phyloP scores from a whole-genome alignment of 1,140 invertebrate species.

The Phymorhynchus buccinoides region DNA sequence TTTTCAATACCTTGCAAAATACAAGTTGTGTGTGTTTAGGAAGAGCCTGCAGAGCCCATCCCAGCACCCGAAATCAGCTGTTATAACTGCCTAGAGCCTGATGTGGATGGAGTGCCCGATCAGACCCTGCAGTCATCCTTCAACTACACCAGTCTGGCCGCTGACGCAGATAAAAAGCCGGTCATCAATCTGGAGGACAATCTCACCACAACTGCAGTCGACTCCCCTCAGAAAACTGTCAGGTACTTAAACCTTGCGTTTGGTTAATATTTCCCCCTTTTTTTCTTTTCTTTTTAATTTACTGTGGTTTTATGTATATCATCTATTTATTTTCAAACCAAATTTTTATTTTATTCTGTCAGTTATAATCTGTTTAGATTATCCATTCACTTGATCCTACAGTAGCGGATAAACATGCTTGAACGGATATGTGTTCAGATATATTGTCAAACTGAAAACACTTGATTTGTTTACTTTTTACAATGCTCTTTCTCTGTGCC shows the following conservation, averaged over 20 bases:
- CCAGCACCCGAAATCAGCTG: not conserved
- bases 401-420: no score
- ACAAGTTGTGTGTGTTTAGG: not conserved
- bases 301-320: no score
- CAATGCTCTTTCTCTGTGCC: no score
- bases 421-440: no score
- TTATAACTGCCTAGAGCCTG: not conserved
- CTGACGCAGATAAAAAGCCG: not conserved
- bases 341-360: no score
- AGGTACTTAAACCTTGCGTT: not conserved
- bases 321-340: no score
- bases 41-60: not conserved
- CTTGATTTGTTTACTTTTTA: no score
- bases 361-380: no score
- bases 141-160: not conserved
- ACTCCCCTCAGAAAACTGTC: slow-evolving; percentile 21
- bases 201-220: not conserved
- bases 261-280: not conserved
- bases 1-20: no score
- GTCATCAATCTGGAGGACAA: slow-evolving; percentile 26
- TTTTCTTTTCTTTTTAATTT: no score
- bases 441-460: no score
- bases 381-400: no score
- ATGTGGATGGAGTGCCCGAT: not conserved
- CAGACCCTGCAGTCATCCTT: not conserved